Evolutionary conservation across 2,113 vertebrate genomes (phyloP), one percentile per base, ranked within the genome.

Genomic region (Toxotes jaculatrix): DNA sequence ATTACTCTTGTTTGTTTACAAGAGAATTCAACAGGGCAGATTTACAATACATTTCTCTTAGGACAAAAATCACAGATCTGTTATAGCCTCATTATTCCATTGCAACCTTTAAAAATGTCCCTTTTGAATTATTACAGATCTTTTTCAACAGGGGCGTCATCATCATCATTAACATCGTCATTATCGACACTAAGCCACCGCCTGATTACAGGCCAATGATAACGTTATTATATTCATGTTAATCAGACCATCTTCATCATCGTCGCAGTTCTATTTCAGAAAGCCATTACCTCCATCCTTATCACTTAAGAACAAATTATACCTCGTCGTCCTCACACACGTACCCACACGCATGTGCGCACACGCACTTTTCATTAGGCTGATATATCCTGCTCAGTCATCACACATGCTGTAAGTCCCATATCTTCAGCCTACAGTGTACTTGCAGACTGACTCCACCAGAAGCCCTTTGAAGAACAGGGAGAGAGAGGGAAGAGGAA

Each of bases 251-350:
- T 72, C 85, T 87, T 83, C 76, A 69, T 85, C 83, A 62, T 72
- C 9, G 27, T 61, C 51, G 55, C 13, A n/a, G 62, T 79, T 62
- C 66, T 62, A 74, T 90, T 91, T 89, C 84, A 88, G 81, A 91
- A 90, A 90, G 84, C 83, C 62, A 87, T 89, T 85, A 90, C 80
- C 78, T 88, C 60, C 60, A n/a, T 88, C 79, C 84, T 90, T 91
- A 93, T 92, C 89, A 87, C 80, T 85, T 85, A 86, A 89, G 81
- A 87, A 68, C 80, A 88, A 92, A 92, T 93, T 90, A 90, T 65
- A 87, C 76, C 76, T 38, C 61, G 19, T 81, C 80, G 53, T 88
- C 71, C 55, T 45, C 51, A 56, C 74, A 62, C 71, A 57, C 70
- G 34, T 8, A 17, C 55, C 7, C 77, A 8, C 53, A 1, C 49